phyloP scores from a whole-genome alignment of 2,888 invertebrate genomes.

The Cinara cedri region DNA sequence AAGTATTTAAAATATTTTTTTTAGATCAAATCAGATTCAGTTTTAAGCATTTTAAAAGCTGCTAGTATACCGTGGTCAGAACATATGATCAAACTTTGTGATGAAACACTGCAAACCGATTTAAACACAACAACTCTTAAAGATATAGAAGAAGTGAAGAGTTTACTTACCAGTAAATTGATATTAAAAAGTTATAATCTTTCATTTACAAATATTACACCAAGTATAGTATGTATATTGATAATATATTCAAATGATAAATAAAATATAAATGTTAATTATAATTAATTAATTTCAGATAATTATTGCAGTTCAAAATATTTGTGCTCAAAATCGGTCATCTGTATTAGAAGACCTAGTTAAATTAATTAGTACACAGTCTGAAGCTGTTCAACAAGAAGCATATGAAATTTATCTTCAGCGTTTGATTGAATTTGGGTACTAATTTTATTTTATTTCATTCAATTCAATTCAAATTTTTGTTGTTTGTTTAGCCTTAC shows the following conservation, averaged over 20 bases:
- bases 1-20: conserved; percentile 57
- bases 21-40: conserved; percentile 62
- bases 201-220: conserved; percentile 60
- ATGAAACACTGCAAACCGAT: conserved; percentile 61
- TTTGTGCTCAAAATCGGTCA: conserved; percentile 42
- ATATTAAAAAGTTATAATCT: conserved; percentile 65
- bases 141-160: conserved; percentile 59
- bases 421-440: conserved; percentile 59
- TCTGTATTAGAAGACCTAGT: conserved; percentile 34
- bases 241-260: conserved; percentile 16
- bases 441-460: conserved; percentile 1
- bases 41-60: conserved; percentile 62
- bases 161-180: conserved; percentile 63
- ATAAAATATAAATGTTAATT: background rate
- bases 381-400: conserved; percentile 35
- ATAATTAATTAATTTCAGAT: conserved; percentile 8
- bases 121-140: conserved; percentile 38
- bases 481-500: conserved; percentile 60
- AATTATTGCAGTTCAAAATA: conserved; percentile 52
- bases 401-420: conserved; percentile 58
- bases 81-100: conserved; percentile 62
- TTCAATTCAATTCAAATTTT: too few relatives aligned
- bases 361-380: conserved; percentile 44
- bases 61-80: conserved; percentile 64
- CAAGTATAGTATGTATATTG: conserved; percentile 52